Base-by-base conservation (phyloP, 2,797 vertebrate species). In the Siniperca scherzeri region DNA sequence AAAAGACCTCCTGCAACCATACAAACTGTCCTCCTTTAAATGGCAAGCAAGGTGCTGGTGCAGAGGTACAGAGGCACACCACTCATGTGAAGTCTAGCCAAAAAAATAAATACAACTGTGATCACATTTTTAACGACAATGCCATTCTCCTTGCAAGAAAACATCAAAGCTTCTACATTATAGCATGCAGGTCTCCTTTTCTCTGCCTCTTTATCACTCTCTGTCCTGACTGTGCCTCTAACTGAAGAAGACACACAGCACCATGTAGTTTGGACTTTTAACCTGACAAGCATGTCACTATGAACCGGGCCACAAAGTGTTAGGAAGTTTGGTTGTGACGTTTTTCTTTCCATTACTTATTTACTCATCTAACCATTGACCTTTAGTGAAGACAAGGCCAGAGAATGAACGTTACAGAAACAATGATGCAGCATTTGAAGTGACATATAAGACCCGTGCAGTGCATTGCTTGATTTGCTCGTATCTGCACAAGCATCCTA, bases 151-250 rank as follows among this genome's bases (percentile, higher is more conserved):
- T 11, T 56, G 33, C n/a, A 67, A 30, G n/a, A 50, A 74, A 74
- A 86, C 56, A 82, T 86, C 53, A 87, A 84, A 81, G 87, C 36
- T 61, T 44, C 6, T 17, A 14, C 21, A 69, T 78, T 78, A 38
- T 5, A 60, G 42, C 70, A 55, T 4, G n/a, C 11, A 16, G 38
- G 59, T 38, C 67, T 59, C 17, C 38, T 66, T 74, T 52, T 19
- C 10, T 60, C 61, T 53, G 33, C 38, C 69, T 70, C 65, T 76
- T 36, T 36, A 69, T 77, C 46, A 17, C 44, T 62, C n/a, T n/a
- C 33, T 33, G 36, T 72, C 65, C 72, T 42, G 30, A 48, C 36
- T 27, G 42, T 8, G 46, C n/a, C 50, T 55, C 65, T 42, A 21
- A 74, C 4, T 40, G 53, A 73, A 56, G 62, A 33, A 9, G 74